phyloP scores from a whole-genome alignment of 2,888 invertebrate species.

The Polia nebulosa region DNA sequence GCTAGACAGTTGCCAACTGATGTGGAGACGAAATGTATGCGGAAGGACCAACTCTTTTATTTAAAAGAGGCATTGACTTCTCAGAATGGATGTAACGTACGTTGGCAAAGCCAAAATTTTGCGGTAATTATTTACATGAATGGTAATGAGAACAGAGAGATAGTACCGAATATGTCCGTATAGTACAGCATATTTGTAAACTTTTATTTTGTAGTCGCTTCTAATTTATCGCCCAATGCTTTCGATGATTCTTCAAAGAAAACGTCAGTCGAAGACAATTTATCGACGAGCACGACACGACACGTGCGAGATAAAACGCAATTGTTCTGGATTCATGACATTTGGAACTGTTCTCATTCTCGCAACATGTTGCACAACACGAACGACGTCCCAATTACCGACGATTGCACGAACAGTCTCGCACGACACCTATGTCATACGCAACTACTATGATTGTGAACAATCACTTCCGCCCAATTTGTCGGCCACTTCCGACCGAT shows the following conservation, averaged over 20 bases:
- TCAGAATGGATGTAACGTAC: conserved; percentile 38
- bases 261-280: conserved; percentile 63
- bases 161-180: conserved; percentile 17
- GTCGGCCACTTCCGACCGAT: conserved; percentile 74
- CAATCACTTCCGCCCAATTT: conserved; percentile 82
- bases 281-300: conserved; percentile 52
- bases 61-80: conserved; percentile 59
- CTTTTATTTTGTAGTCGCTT: conserved; percentile 27
- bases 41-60: conserved; percentile 50
- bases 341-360: conserved; percentile 68
- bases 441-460: conserved; percentile 68
- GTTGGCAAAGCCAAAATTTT: conserved; percentile 52
- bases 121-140: conserved; percentile 46
- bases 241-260: conserved; percentile 57
- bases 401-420: conserved; percentile 68
- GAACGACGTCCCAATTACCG: conserved; percentile 68
- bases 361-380: conserved; percentile 71
- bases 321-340: conserved; percentile 74
- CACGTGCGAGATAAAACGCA: conserved; percentile 65
- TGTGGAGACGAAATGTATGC: conserved; percentile 55
- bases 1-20: conserved; percentile 62
- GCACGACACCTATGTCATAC: conserved; percentile 70
- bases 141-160: conserved; percentile 49
- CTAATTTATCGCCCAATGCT: conserved; percentile 22
- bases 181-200: conserved; percentile 9